phyloP scores from a whole-genome alignment of 2,888 invertebrate species.

The Autographa pulchrina region DNA sequence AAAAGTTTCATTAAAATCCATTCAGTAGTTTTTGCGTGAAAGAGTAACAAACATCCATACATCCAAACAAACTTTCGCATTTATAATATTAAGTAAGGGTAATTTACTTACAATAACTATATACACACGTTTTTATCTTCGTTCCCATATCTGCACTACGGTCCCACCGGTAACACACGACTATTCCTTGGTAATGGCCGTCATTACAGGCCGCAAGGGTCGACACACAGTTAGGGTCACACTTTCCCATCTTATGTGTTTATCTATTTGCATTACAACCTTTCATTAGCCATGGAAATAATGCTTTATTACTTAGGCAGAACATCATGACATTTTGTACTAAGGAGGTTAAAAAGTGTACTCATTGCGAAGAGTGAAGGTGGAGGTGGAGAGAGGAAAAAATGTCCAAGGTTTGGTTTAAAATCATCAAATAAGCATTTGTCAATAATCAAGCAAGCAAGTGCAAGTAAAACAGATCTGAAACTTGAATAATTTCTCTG shows the following conservation, averaged over 20 bases:
- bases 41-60: no score
- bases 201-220: conserved; percentile 53
- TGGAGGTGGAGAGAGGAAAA: no score
- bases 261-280: conserved; percentile 31
- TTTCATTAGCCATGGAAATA: neutral
- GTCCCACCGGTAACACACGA: conserved; percentile 17
- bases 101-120: neutral
- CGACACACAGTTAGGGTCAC: conserved; percentile 59
- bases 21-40: no score
- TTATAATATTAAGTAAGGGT: no score
- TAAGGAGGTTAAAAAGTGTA: neutral
- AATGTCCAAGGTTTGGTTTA: no score
- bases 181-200: conserved; percentile 56
- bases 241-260: conserved; percentile 62
- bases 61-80: no score
- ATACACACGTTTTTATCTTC: neutral
- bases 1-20: no score
- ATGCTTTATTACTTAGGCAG: neutral
- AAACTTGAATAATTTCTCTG: conserved; percentile 49
- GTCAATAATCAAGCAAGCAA: no score
- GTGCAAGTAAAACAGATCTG: neutral
- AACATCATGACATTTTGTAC: neutral
- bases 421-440: no score
- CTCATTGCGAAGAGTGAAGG: no score
- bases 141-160: conserved; percentile 10